Percentiles rank a stretch among this genome's conserved stretches.
Evolutionary conservation across 2,888 invertebrate species (phyloP).

Genomic region (Agonopterix heracliana): DNA sequence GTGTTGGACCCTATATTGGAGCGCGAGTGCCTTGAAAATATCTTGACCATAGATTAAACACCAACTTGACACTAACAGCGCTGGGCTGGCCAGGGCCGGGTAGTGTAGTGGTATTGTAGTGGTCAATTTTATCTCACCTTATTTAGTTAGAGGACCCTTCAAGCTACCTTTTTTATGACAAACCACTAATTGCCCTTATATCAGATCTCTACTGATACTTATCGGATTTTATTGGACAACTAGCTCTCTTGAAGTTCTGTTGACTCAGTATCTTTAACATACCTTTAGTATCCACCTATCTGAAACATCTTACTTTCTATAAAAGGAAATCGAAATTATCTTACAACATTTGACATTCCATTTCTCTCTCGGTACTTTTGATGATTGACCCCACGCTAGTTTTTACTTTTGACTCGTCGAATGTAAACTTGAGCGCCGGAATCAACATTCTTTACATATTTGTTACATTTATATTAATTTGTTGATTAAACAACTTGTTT

Average conservation of each 20-base stretch:
- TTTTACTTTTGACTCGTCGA: conserved; percentile 52
- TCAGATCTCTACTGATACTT: too few species aligned
- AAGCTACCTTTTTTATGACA: too few species aligned
- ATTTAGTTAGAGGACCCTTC: too few species aligned
- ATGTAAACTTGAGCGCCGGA: conserved; percentile 33
- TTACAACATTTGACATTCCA: conserved; percentile 65
- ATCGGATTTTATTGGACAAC: conserved; percentile 22
- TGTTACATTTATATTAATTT: conserved; percentile 19
- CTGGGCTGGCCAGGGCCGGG: too few species aligned
- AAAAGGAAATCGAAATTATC: conserved; percentile 74
- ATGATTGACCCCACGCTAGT: conserved; percentile 53
- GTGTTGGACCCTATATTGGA: too few species aligned
- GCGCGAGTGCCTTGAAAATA: too few species aligned
- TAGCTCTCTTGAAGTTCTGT: conserved; percentile 27
- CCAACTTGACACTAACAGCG: too few species aligned
- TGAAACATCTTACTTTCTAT: conserved; percentile 72
- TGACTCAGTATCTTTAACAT: conserved; percentile 36
- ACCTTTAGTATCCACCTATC: conserved; percentile 45
- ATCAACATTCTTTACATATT: conserved; percentile 42
- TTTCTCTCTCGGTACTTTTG: conserved; percentile 67
- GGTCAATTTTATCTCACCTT: too few species aligned
- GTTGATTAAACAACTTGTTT: conserved; percentile 14
- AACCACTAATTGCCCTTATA: too few species aligned
- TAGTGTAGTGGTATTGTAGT: too few species aligned
- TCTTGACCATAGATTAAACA: too few species aligned